Evolutionary conservation across 2,113 vertebrate species (phyloP).

Genomic region (Mirza zaza): DNA sequence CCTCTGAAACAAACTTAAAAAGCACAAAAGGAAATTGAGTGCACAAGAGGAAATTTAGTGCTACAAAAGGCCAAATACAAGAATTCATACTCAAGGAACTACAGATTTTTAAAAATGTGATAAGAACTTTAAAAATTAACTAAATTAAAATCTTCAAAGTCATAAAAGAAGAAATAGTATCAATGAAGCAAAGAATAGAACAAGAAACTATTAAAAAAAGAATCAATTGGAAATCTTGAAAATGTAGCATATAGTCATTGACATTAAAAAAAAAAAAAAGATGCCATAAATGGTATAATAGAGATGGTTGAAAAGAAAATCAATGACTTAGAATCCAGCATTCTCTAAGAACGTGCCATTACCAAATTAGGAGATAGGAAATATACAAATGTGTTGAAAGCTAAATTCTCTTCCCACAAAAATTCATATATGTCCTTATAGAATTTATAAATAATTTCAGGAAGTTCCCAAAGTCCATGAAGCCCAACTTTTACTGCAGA

Average conservation of each 20-base stretch:
- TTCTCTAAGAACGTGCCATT: not conserved
- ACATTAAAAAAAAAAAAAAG: not conserved
- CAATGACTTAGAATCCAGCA: not conserved
- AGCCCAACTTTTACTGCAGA: not conserved
- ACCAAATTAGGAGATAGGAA: slow-evolving; percentile 10
- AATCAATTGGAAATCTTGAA: not conserved
- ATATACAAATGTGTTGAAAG: not conserved
- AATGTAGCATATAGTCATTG: not conserved
- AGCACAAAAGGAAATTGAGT: not conserved
- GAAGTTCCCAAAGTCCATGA: not conserved
- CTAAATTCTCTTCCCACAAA: not conserved
- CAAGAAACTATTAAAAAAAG: not conserved
- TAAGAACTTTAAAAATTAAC: slow-evolving; percentile 9
- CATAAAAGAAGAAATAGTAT: not conserved
- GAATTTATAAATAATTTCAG: not conserved
- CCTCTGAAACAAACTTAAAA: not conserved
- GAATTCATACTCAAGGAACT: not conserved
- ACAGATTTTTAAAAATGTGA: not conserved
- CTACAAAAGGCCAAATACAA: not conserved
- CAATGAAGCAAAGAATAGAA: not conserved
- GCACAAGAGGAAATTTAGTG: not conserved
- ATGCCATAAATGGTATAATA: not conserved
- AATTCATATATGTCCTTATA: not conserved
- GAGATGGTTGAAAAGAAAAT: slow-evolving; percentile 1
- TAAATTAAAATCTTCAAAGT: not conserved